phyloP scores from a whole-genome alignment of 2,113 vertebrate species.

The Parus major region DNA sequence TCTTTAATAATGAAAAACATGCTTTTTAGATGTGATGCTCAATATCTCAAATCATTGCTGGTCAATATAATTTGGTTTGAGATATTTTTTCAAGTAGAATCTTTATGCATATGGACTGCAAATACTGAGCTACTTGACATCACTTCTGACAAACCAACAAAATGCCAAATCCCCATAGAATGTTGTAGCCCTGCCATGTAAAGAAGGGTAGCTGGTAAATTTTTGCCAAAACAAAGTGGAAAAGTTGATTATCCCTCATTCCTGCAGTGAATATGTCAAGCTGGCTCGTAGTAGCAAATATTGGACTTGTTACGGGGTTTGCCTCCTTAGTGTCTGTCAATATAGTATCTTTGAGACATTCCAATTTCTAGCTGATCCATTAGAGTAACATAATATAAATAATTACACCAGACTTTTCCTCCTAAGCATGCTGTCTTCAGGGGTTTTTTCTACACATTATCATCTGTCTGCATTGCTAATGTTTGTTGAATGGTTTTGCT shows the following conservation, averaged over 20 bases:
- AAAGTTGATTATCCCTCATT: background rate
- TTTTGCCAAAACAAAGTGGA: background rate
- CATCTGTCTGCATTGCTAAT: background rate
- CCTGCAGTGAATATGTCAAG: background rate
- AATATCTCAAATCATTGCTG: background rate
- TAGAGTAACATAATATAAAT: background rate
- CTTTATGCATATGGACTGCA: background rate
- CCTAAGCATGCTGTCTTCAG: background rate
- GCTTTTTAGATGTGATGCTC: background rate
- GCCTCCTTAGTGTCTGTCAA: background rate
- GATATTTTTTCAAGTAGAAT: background rate
- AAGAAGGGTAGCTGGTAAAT: background rate
- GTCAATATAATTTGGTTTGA: background rate
- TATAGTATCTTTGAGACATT: background rate
- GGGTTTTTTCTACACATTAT: background rate
- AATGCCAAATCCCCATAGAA: background rate
- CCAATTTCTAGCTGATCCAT: background rate
- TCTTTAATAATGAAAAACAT: background rate
- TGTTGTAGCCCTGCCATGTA: background rate
- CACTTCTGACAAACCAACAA: background rate
- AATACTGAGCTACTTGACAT: background rate
- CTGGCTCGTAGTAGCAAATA: background rate
- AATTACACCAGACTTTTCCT: background rate
- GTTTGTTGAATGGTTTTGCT: background rate
- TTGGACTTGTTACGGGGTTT: background rate